Percentiles rank a stretch among this genome's conserved stretches.
Conservation (phyloP, 2,888 invertebrate species). For the Sinelater perroti region DNA sequence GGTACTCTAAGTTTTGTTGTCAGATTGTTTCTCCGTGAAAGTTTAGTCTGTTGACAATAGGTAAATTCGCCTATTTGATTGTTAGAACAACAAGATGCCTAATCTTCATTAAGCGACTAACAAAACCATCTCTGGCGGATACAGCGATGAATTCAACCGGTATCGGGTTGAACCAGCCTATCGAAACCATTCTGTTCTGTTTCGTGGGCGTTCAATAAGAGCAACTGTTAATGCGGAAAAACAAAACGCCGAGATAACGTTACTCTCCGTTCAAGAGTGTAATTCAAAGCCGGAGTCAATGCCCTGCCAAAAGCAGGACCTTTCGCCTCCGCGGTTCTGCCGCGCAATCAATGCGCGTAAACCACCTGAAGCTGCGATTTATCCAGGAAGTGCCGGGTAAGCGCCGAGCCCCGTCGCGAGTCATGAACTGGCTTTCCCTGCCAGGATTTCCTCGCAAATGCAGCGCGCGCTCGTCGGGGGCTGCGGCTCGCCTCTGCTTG, state of each 20-base stretch:
- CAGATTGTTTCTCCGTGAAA: no score
- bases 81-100: no score
- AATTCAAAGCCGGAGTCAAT: slow-evolving; percentile 27
- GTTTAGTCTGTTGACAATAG: no score
- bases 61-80: no score
- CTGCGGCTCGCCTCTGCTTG: neutral
- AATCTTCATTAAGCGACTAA: no score
- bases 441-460: neutral
- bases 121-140: no score
- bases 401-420: no score
- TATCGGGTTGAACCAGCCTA: no score
- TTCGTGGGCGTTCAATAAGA: neutral
- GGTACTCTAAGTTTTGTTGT: no score
- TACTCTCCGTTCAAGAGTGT: slow-evolving; percentile 11
- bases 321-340: slow-evolving; percentile 16
- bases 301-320: slow-evolving; percentile 25
- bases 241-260: slow-evolving; percentile 23
- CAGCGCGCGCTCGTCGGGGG: no score
- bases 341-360: slow-evolving; percentile 9
- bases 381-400: no score
- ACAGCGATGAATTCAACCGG: no score
- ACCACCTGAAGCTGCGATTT: slow-evolving; percentile 8
- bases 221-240: slow-evolving; percentile 26
- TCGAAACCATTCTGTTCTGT: slow-evolving; percentile 4
- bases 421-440: neutral